Percentiles rank a stretch among this genome's conserved stretches.
Conservation (phyloP, 2,113 vertebrate species). For the Eurystomus gularis region DNA sequence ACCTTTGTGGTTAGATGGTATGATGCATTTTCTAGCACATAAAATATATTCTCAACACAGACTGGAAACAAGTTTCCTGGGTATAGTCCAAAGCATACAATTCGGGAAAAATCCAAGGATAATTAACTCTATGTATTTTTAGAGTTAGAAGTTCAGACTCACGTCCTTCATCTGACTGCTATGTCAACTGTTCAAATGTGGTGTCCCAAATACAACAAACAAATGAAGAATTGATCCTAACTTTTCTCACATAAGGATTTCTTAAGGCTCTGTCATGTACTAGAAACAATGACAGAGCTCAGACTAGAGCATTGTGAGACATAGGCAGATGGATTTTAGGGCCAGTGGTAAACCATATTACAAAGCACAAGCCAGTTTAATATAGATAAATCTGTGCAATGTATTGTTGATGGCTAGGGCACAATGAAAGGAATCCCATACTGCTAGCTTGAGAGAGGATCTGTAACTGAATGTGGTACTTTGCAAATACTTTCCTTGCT, state of each 20-base stretch:
- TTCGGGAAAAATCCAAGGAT: not conserved
- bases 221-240: not conserved
- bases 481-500: not conserved
- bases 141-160: not conserved
- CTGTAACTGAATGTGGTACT: not conserved
- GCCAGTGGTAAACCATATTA: not conserved
- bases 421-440: not conserved
- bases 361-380: not conserved
- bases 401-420: not conserved
- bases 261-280: not conserved
- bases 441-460: not conserved
- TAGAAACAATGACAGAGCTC: not conserved
- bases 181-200: not conserved
- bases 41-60: not conserved
- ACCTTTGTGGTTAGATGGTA: constrained; percentile 31
- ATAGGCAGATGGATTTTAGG: not conserved
- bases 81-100: not conserved
- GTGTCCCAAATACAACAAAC: not conserved
- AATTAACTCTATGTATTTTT: not conserved
- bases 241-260: not conserved
- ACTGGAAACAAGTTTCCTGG: not conserved
- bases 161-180: not conserved
- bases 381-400: not conserved
- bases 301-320: not conserved
- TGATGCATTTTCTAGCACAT: constrained; percentile 9